Evolutionary conservation across 2,113 vertebrate genomes (phyloP).

Genomic region (Addax nasomaculatus): DNA sequence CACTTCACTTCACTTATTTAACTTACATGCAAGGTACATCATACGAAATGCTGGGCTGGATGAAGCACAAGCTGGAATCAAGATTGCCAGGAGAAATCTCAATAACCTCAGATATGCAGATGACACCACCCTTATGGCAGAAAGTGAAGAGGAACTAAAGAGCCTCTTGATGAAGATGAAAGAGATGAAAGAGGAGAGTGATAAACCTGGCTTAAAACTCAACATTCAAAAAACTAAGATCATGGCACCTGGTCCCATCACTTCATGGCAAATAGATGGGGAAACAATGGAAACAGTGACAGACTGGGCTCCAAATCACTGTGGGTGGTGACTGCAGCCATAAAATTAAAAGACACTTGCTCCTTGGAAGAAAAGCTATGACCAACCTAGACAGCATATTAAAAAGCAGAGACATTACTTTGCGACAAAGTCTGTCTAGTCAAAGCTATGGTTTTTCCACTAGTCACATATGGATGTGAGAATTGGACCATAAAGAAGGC

Average conservation of each 20-base stretch:
- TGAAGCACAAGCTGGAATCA: not conserved
- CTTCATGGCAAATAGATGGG: not conserved
- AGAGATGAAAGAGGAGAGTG: not conserved
- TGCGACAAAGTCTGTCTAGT: not conserved
- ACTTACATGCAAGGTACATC: not conserved
- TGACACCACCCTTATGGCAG: not conserved
- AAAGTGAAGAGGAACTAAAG: not conserved
- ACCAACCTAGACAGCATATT: not conserved
- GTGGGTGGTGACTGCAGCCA: not conserved
- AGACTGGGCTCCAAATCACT: not conserved
- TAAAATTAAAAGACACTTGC: not conserved
- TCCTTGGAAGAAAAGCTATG: not conserved
- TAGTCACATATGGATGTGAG: not conserved
- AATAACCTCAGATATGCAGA: not conserved
- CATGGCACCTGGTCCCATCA: not conserved
- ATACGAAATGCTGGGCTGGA: not conserved
- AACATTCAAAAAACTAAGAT: not conserved
- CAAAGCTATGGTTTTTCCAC: not conserved
- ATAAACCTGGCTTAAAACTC: not conserved
- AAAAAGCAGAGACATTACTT: not conserved
- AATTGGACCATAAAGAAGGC: not conserved
- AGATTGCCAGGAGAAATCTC: not conserved
- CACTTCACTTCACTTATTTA: not conserved
- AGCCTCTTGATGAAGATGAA: not conserved
- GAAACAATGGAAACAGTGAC: not conserved